Base-by-base conservation (phyloP, 92 coral and sea anemone genomes). In the Parazoanthus swiftii region DNA sequence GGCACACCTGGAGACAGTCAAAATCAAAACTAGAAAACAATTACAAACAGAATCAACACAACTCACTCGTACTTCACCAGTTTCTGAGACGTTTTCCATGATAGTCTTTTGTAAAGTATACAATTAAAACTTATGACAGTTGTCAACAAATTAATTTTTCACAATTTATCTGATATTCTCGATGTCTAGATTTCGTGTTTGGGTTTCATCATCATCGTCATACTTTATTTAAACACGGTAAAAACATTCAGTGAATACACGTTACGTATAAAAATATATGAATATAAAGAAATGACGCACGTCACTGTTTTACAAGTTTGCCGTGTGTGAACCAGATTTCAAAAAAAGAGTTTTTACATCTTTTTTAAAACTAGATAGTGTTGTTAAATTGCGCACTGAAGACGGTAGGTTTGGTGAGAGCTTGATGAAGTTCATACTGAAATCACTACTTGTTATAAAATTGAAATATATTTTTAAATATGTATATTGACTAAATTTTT, bases 81-180 rank as follows among this genome's bases (percentile, higher is more conserved):
- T 44, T 68, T 83, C 46, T 67, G 77, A 16, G 23, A 44, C 4
- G 11, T 68, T 20, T 15, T 46, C 43, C 10, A 36, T 21, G 0
- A 6, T 25, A 23, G 26, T n/a, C 44, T 68, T 1, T 15, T 44
- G 39, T 73, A 8, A n/a, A 67, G 6, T 5, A 36, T 20, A 59
- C 7, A 15, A 10, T 80, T 36, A 54, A 33, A 20, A 35, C 13
- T 26, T 38, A 7, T 38, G 29, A 39, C 8, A 8, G 11, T 81
- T 67, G 63, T 65, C 86, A 82, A 67, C 75, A 82, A 82, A 82
- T 18, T 66, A 82, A 65, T 82, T 43, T 68, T 72, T 9, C 59
- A 71, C 77, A 84, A 14, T 71, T 84, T 48, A 66, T 66, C 29
- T 65, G 58, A 33, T 21, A 14, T 4, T 18, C 1, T 58, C 33